These are phyloP conservation scores for Idaea aversata DNA, from an alignment of 2,888 invertebrate species.

Conservation along the genomic window DNA sequence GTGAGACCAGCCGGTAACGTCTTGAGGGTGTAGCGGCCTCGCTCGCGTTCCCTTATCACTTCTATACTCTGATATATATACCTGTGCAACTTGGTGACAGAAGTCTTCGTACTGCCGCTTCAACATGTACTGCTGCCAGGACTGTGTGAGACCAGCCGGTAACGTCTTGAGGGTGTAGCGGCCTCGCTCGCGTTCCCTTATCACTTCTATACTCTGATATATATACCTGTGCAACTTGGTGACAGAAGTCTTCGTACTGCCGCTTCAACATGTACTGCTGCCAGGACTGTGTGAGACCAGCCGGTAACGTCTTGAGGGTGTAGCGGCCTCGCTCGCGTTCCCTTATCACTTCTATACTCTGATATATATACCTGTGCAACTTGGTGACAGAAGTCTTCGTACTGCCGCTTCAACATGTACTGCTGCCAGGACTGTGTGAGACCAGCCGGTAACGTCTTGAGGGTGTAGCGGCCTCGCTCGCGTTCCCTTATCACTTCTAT, in stretches of 20 bases:
- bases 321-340: slow-evolving; percentile 94
- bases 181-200: slow-evolving; percentile 93
- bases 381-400: slow-evolving; percentile 83
- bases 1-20: slow-evolving; percentile 91
- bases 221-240: slow-evolving; percentile 54
- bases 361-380: slow-evolving; percentile 58
- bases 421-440: slow-evolving; percentile 95
- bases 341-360: slow-evolving; percentile 93
- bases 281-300: slow-evolving; percentile 94
- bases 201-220: slow-evolving; percentile 92
- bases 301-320: slow-evolving; percentile 86
- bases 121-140: slow-evolving; percentile 98
- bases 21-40: slow-evolving; percentile 89
- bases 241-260: slow-evolving; percentile 85
- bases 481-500: slow-evolving; percentile 96
- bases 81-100: slow-evolving; percentile 58
- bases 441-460: slow-evolving; percentile 88
- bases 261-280: slow-evolving; percentile 97
- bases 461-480: slow-evolving; percentile 91
- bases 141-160: slow-evolving; percentile 90
- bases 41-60: slow-evolving; percentile 93
- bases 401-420: slow-evolving; percentile 94
- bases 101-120: slow-evolving; percentile 89
- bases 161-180: slow-evolving; percentile 88
- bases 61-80: slow-evolving; percentile 92